A percentile compares a stretch with the other conserved stretches of the same genome.
Evolutionary conservation across 2,113 vertebrate species (phyloP).

Genomic region (Myrmecophaga tridactyla): DNA sequence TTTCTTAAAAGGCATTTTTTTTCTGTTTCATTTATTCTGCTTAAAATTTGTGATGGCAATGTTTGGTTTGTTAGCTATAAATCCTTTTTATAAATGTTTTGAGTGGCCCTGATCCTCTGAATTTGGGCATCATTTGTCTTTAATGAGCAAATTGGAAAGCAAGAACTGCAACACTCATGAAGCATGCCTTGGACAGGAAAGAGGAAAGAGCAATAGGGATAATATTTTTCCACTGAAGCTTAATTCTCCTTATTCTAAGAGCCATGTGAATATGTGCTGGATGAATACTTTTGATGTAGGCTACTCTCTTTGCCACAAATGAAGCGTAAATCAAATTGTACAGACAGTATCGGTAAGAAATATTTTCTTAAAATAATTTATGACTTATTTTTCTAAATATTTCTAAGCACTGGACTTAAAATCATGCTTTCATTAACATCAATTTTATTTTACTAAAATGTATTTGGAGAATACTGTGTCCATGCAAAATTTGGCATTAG

Average conservation of each 20-base stretch:
- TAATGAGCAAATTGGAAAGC: constrained; percentile 45
- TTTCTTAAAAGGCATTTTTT: not conserved
- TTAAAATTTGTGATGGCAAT: constrained; percentile 42
- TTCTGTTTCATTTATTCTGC: constrained; percentile 31
- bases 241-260: constrained; percentile 20
- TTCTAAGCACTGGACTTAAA: constrained; percentile 26
- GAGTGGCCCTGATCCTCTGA: constrained; percentile 28
- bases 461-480: constrained; percentile 1
- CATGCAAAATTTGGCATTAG: constrained; percentile 24
- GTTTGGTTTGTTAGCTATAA: constrained; percentile 35
- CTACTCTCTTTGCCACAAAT: not conserved
- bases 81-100: constrained; percentile 32
- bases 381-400: constrained; percentile 13
- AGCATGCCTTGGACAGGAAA: constrained; percentile 30
- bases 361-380: constrained; percentile 49
- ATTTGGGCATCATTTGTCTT: constrained; percentile 48
- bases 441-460: constrained; percentile 47
- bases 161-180: constrained; percentile 21
- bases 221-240: constrained; percentile 49
- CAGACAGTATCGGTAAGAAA: constrained; percentile 24
- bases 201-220: not conserved
- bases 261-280: not conserved
- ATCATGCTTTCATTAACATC: constrained; percentile 19
- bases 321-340: constrained; percentile 8
- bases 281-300: not conserved